Evolutionary conservation across 37 sponge, comb jelly and placozoan species (phyloP).

Genomic region (Oopsacas minuta): DNA sequence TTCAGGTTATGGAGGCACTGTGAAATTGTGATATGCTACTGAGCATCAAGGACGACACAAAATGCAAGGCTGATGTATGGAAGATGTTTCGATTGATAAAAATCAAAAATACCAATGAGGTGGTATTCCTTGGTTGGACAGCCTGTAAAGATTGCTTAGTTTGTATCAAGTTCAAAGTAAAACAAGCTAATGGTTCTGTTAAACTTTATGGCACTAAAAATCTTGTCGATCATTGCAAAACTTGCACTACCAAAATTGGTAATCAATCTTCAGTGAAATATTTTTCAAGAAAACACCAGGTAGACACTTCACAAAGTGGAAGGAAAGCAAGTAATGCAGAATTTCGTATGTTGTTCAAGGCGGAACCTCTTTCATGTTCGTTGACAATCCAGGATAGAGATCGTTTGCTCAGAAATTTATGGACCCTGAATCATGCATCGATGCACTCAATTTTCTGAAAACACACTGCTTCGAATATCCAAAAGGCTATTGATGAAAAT

Average conservation of each 20-base stretch:
- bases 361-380: too few relatives aligned
- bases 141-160: too few relatives aligned
- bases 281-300: not conserved
- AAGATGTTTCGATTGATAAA: not conserved
- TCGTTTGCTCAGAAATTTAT: too few relatives aligned
- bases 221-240: not conserved
- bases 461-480: not conserved
- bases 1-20: too few relatives aligned
- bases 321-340: too few relatives aligned
- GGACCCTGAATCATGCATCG: not conserved
- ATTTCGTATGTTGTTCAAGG: too few relatives aligned
- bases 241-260: not conserved
- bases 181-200: not conserved
- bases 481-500: slow-evolving; percentile 5
- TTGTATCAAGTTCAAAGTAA: not conserved
- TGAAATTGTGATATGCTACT: not conserved
- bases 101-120: not conserved
- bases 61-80: not conserved
- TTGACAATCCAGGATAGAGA: too few relatives aligned
- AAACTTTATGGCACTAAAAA: slow-evolving; percentile 13
- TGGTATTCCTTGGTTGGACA: too few relatives aligned
- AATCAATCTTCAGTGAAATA: not conserved
- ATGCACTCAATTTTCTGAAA: not conserved
- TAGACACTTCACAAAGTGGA: too few relatives aligned
- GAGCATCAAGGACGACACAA: not conserved